A percentile compares a stretch with the other conserved stretches of the same genome.
phyloP scores from a whole-genome alignment of 2,113 vertebrate genomes.

The Crotalus viridis region DNA sequence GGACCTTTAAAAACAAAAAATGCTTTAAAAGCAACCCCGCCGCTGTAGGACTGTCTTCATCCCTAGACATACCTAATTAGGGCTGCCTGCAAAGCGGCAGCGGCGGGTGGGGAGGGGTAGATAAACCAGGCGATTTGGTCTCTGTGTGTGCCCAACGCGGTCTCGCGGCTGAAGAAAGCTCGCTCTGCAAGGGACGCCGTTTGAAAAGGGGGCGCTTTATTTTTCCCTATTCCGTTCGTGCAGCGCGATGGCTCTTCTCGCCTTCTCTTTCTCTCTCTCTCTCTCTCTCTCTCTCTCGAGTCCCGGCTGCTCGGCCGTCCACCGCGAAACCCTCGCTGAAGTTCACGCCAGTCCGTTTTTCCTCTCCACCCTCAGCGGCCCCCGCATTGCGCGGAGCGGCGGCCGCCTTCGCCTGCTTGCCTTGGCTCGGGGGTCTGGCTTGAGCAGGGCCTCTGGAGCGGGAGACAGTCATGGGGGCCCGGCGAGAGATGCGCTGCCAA shows the following conservation, averaged over 20 bases:
- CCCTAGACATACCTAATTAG: background rate
- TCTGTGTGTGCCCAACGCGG: background rate
- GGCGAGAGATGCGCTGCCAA: background rate
- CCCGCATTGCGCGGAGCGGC: background rate
- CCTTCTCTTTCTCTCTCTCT: background rate
- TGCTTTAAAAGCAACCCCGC: background rate
- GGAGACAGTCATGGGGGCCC: background rate
- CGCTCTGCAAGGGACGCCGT: background rate
- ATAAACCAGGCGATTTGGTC: background rate
- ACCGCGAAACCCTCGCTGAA: slow-evolving; percentile 1
- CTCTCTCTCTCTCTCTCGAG: background rate
- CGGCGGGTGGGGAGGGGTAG: no score
- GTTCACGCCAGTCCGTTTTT: background rate
- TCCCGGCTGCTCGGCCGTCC: background rate
- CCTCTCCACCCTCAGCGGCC: slow-evolving; percentile 1
- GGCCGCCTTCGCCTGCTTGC: background rate
- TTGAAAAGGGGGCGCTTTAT: background rate
- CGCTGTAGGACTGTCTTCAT: no score
- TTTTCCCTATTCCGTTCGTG: background rate
- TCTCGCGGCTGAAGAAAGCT: background rate
- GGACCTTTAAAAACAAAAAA: background rate
- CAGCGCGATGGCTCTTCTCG: background rate
- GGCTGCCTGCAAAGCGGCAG: background rate
- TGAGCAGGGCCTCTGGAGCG: background rate
- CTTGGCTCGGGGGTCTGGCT: background rate